These are phyloP conservation scores for Drosophila parthenogenetica DNA, from an alignment of 2,888 invertebrate genomes.

Conservation along the genomic window DNA sequence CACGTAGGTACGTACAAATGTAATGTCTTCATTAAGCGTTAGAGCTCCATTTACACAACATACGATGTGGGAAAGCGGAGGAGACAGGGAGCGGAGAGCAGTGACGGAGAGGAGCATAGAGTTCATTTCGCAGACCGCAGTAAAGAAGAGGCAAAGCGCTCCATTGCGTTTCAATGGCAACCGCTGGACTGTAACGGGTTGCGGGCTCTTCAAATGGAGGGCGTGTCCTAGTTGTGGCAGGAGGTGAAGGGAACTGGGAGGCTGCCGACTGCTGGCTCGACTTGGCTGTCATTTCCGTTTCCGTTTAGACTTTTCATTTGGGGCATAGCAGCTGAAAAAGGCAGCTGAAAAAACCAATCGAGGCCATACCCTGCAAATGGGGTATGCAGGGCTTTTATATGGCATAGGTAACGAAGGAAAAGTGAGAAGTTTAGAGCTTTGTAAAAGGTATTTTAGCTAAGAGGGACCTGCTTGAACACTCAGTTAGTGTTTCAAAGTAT, in stretches of 20 bases:
- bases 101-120: background rate
- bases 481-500: too few relatives aligned
- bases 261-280: background rate
- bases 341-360: slow-evolving; percentile 44
- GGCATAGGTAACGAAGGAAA: too few relatives aligned
- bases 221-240: too few relatives aligned
- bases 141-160: slow-evolving; percentile 45
- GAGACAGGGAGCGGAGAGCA: too few relatives aligned
- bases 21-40: slow-evolving; percentile 58
- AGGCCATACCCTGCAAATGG: slow-evolving; percentile 16
- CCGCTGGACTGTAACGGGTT: slow-evolving; percentile 43
- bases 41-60: slow-evolving; percentile 55
- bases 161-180: slow-evolving; percentile 62
- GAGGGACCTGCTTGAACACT: too few relatives aligned
- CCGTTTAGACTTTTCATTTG: slow-evolving; percentile 56
- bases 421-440: too few relatives aligned
- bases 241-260: background rate
- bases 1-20: slow-evolving; percentile 22
- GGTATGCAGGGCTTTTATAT: background rate
- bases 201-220: background rate
- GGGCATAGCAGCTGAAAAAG: slow-evolving; percentile 31
- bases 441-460: too few relatives aligned
- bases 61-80: slow-evolving; percentile 6
- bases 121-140: slow-evolving; percentile 43
- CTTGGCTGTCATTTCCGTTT: slow-evolving; percentile 57